Conservation (phyloP, 2,888 invertebrate genomes). For the Harmothoe impar region DNA sequence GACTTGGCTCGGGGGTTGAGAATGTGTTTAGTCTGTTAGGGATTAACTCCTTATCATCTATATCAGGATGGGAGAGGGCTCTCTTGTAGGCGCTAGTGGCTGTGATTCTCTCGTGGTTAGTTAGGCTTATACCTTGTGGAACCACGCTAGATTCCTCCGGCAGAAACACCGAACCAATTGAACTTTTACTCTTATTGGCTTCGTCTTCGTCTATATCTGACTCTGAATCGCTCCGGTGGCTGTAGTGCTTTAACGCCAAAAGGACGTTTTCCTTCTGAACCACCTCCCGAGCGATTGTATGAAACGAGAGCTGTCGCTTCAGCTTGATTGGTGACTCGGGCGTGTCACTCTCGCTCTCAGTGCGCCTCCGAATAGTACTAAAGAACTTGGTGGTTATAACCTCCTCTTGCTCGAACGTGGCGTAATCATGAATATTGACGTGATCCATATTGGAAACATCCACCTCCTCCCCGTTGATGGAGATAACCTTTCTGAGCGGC, state of each 20-base stretch:
- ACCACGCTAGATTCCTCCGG: neutral
- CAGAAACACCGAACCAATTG: neutral
- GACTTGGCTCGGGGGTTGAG: neutral
- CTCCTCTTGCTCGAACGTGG: constrained; percentile 80
- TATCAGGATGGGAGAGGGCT: neutral
- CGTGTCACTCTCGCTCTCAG: neutral
- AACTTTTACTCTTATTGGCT: neutral
- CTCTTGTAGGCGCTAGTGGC: neutral
- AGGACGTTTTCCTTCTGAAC: constrained; percentile 77
- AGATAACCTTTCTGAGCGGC: constrained; percentile 74
- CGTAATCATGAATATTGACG: constrained; percentile 82
- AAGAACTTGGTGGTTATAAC: constrained; percentile 68
- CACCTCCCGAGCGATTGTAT: constrained; percentile 76
- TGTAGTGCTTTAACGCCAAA: constrained; percentile 69
- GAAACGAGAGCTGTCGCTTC: constrained; percentile 74
- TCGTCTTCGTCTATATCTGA: constrained; percentile 67
- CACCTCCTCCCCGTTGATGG: constrained; percentile 81
- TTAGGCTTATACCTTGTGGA: neutral
- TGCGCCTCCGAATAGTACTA: constrained; percentile 57
- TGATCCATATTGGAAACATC: constrained; percentile 72
- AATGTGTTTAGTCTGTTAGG: neutral
- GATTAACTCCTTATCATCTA: neutral
- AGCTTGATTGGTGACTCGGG: neutral
- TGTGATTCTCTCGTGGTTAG: neutral
- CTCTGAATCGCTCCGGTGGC: constrained; percentile 72